Conservation (phyloP, 1,140 invertebrate genomes). For the Lucilia sericata region DNA sequence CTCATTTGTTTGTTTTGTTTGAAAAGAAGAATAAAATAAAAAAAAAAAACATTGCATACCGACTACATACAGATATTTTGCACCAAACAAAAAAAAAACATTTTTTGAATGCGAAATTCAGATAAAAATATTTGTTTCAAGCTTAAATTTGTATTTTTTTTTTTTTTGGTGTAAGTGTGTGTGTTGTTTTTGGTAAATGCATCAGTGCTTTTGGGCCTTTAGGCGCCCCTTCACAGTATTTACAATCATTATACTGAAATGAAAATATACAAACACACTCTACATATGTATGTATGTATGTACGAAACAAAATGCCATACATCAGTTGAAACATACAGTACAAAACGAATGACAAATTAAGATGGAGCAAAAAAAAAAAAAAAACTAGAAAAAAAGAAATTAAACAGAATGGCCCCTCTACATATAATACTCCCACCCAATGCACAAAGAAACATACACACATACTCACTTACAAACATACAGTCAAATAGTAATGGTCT, state of each 20-base stretch:
- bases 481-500: constrained; percentile 35
- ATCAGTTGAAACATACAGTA: constrained; percentile 1
- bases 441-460: constrained; percentile 41
- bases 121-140: constrained; percentile 5
- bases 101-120: constrained; percentile 23
- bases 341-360: constrained; percentile 43
- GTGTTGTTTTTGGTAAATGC: constrained; percentile 34
- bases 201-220: constrained; percentile 24
- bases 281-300: too few species aligned
- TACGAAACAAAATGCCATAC: constrained; percentile 3
- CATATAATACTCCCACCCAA: not conserved
- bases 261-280: not conserved
- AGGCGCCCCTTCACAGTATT: constrained; percentile 21
- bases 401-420: constrained; percentile 20
- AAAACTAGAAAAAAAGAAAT: not conserved
- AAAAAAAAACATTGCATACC: not conserved
- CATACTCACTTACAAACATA: constrained; percentile 41
- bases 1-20: constrained; percentile 26
- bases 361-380: constrained; percentile 28
- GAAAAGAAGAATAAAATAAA: not conserved
- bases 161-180: not conserved
- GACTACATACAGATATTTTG: not conserved
- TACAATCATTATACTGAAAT: constrained; percentile 24
- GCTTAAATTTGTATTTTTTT: constrained; percentile 4
- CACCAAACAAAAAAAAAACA: not conserved